A percentile compares a stretch with the other conserved stretches of the same genome.
phyloP scores from a whole-genome alignment of 2,797 vertebrate genomes.

The Tokudaia muenninki region DNA sequence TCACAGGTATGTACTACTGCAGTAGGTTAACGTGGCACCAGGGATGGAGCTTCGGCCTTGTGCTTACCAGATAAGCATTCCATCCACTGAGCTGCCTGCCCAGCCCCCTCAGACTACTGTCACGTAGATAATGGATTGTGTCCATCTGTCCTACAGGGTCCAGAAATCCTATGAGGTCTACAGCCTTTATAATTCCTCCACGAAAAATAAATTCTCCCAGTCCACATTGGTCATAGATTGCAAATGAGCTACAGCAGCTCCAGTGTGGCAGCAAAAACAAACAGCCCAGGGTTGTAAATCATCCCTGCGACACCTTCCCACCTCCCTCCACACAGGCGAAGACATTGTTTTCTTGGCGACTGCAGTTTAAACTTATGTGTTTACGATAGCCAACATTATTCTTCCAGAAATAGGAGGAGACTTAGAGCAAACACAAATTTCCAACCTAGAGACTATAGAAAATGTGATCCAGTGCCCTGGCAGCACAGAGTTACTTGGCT shows the following conservation, averaged over 20 bases:
- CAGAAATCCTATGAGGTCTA: neutral
- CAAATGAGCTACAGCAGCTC: neutral
- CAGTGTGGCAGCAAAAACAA: neutral
- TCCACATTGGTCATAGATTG: neutral
- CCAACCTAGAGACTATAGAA: neutral
- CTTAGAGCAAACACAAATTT: neutral
- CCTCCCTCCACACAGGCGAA: neutral
- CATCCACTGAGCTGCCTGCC: neutral
- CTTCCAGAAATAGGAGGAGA: conserved; percentile 50
- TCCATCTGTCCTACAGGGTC: neutral
- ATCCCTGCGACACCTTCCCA: neutral
- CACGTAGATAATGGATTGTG: neutral
- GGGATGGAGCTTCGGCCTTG: neutral
- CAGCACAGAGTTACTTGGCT: neutral
- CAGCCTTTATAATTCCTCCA: neutral
- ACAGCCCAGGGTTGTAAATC: conserved; percentile 60
- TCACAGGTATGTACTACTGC: neutral
- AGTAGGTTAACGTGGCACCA: neutral
- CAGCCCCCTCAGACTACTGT: neutral
- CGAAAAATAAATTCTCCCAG: neutral
- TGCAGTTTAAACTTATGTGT: conserved; percentile 47
- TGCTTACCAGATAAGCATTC: neutral
- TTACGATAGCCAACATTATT: conserved; percentile 47
- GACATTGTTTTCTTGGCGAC: conserved; percentile 33
- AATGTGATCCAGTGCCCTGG: neutral